These are phyloP conservation scores for Meloidogyne floridensis DNA, from an alignment of 1,140 invertebrate species.

Conservation along the genomic window DNA sequence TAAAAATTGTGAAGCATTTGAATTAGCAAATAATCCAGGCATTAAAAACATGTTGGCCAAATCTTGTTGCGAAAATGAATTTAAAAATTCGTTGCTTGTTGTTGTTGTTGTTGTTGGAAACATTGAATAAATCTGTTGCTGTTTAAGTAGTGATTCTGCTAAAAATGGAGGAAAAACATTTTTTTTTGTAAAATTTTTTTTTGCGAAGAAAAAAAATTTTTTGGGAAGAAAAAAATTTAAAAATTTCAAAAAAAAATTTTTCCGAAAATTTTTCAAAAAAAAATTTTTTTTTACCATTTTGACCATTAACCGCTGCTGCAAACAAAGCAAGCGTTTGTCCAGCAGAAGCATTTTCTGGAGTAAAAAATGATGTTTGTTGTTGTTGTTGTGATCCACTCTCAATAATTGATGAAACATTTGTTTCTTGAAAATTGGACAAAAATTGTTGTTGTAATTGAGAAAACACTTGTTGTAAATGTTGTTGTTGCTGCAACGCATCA, in stretches of 20 bases:
- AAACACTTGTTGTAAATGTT: slow-evolving; percentile 6
- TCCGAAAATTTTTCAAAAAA: not conserved
- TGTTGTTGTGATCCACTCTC: not conserved
- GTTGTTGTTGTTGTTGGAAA: not conserved
- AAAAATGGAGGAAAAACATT: not conserved
- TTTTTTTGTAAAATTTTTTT: too few species aligned
- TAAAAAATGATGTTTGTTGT: not conserved
- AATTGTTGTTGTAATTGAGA: slow-evolving; percentile 4
- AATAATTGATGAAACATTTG: not conserved
- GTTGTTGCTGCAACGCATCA: not conserved
- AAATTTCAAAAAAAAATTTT: not conserved
- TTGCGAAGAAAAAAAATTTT: too few species aligned
- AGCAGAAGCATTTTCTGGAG: not conserved
- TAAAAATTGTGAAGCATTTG: not conserved
- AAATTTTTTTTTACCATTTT: not conserved
- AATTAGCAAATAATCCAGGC: not conserved
- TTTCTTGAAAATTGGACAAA: not conserved
- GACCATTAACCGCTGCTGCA: not conserved
- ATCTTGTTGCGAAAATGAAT: not conserved
- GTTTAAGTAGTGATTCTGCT: slow-evolving; percentile 9
- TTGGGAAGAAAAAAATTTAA: not conserved
- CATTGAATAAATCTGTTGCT: not conserved
- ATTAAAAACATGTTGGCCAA: not conserved
- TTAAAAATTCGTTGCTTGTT: not conserved
- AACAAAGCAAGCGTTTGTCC: not conserved